phyloP scores from a whole-genome alignment of 2,797 vertebrate species.

The Melanotaenia nigrans region DNA sequence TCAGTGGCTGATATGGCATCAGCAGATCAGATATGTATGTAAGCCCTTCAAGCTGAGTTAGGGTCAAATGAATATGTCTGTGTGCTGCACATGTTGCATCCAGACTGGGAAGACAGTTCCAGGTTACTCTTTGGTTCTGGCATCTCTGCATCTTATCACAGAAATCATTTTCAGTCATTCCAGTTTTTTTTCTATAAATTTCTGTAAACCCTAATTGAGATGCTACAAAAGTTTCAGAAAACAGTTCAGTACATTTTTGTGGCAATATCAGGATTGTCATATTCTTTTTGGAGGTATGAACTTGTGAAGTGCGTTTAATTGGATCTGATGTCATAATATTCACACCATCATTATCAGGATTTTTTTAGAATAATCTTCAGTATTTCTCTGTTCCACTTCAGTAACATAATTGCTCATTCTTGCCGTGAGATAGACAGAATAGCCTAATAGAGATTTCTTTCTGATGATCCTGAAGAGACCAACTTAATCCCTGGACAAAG shows the following conservation, averaged over 20 bases:
- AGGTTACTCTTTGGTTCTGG: slow-evolving; percentile 3
- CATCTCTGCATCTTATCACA: slow-evolving; percentile 34
- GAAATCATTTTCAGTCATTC: slow-evolving; percentile 43
- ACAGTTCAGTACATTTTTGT: slow-evolving; percentile 33
- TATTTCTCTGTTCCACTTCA: slow-evolving; percentile 66
- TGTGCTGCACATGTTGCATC: no score
- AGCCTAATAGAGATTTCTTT: slow-evolving; percentile 64
- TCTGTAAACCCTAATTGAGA: slow-evolving; percentile 6
- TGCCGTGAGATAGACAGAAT: slow-evolving; percentile 47
- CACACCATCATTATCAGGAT: slow-evolving; percentile 55
- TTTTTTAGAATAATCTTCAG: slow-evolving; percentile 42
- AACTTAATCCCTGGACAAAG: slow-evolving; percentile 60
- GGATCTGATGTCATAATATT: slow-evolving; percentile 60
- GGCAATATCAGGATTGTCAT: slow-evolving; percentile 42
- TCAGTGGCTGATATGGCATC: no score
- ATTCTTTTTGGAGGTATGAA: slow-evolving; percentile 24
- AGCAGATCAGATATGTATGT: no score
- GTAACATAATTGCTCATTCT: slow-evolving; percentile 54
- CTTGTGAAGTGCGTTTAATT: slow-evolving; percentile 58
- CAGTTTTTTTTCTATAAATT: slow-evolving; percentile 40
- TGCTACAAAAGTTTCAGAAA: slow-evolving; percentile 28
- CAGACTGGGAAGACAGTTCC: no score
- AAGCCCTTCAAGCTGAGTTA: no score
- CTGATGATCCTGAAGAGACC: slow-evolving; percentile 65
- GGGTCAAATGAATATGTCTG: no score